A percentile compares a stretch with the other conserved stretches of the same genome.
Conservation (phyloP, 2,113 vertebrate species). For the Protobothrops mucrosquamatus region DNA sequence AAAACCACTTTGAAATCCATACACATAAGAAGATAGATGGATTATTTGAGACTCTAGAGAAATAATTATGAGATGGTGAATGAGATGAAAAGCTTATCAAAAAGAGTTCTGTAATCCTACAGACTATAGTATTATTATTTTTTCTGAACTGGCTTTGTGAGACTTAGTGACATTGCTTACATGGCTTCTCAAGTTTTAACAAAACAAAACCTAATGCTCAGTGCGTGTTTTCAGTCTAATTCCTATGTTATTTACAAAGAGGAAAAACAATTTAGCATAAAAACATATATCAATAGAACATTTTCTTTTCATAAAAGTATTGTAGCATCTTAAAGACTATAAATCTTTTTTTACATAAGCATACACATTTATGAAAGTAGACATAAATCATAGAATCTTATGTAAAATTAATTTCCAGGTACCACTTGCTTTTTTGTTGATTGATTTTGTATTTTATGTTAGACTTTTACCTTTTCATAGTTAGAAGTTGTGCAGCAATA, state of each 20-base stretch:
- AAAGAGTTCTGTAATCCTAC: slow-evolving; percentile 6
- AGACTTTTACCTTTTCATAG: not conserved
- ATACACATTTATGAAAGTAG: not conserved
- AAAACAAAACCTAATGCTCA: not conserved
- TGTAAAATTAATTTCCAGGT: not conserved
- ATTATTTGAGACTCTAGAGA: not conserved
- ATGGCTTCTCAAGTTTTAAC: not conserved
- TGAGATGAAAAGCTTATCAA: not conserved
- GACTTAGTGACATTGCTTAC: not conserved
- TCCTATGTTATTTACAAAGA: not conserved
- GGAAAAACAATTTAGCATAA: not conserved
- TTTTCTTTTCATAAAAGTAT: not conserved
- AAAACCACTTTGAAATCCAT: slow-evolving; percentile 19
- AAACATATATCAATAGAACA: not conserved
- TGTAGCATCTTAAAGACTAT: not conserved
- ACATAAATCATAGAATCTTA: not conserved
- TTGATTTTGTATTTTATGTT: not conserved
- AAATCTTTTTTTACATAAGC: not conserved
- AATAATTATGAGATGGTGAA: not conserved
- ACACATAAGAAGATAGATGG: not conserved
- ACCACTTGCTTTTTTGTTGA: not conserved
- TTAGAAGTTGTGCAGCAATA: not conserved
- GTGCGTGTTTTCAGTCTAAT: not conserved
- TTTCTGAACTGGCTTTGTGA: not conserved
- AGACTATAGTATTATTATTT: not conserved